phyloP scores from a whole-genome alignment of 1,140 invertebrate genomes.

The Drosophila arizonae region DNA sequence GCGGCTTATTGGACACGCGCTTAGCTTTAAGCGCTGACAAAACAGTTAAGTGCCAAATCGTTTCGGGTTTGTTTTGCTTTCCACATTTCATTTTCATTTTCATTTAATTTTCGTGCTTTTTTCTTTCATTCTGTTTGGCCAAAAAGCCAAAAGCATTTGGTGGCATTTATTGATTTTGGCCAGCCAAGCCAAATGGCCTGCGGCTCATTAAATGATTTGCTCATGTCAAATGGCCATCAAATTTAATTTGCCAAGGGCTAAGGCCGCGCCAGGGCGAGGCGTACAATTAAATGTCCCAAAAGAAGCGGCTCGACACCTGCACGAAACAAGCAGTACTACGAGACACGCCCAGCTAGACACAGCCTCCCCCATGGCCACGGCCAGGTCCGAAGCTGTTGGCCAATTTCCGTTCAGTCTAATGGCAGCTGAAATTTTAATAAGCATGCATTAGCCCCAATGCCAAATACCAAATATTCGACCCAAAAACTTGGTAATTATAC shows the following conservation, averaged over 20 bases:
- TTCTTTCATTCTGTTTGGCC: background rate
- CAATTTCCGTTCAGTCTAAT: constrained; percentile 60
- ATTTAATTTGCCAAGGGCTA: constrained; percentile 50
- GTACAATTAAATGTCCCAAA: constrained; percentile 46
- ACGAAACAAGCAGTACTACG: constrained; percentile 34
- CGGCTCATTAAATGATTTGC: constrained; percentile 57
- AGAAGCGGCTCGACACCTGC: constrained; percentile 49
- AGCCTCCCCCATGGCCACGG: background rate
- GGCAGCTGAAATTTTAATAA: constrained; percentile 71
- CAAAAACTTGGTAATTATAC: constrained; percentile 34
- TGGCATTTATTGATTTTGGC: constrained; percentile 27
- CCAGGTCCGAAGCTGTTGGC: constrained; percentile 1
- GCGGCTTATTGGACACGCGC: constrained; percentile 1
- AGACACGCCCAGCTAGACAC: background rate
- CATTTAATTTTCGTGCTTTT: no score
- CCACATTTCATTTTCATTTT: background rate
- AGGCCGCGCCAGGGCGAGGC: constrained; percentile 7
- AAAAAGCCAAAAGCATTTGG: background rate
- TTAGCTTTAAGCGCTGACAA: background rate
- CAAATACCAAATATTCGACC: constrained; percentile 32
- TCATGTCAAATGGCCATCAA: constrained; percentile 55
- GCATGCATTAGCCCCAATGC: constrained; percentile 56
- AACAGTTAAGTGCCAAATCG: background rate
- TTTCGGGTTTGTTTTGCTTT: background rate
- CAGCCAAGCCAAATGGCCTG: constrained; percentile 15